Evolutionary conservation across 1,140 invertebrate species (phyloP), one percentile per base, ranked within the genome.

Genomic region (Himalopsyche phryganea): DNA sequence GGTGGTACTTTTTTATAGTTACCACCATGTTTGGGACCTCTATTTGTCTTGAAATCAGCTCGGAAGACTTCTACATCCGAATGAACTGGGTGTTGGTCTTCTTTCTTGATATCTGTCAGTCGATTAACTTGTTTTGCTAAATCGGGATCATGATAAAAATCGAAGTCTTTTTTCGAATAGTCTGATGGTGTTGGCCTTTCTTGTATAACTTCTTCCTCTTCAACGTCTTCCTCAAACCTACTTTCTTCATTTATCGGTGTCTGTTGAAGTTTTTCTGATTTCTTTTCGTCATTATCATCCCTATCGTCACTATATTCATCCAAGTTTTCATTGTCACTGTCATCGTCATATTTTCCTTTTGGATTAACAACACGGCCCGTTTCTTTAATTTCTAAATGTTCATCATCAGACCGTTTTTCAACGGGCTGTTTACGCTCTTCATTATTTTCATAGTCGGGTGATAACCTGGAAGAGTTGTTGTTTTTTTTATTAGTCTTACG

Each of bases 171-270:
- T 51, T 69, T 74, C 6, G 69, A 48, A 45, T 53, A 71, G 50
- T 50, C 57, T 33, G 62, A 55, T 18, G 69, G 68, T 33, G 6
- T 28, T 10, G 41, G 36, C 36, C 48, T 23, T 17, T 76, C 71
- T 67, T 77, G 72, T 11, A 75, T 69, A 9, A 75, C 69, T 69
- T 77, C 76, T 36, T 74, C 66, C 68, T 78, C 66, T 60, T 76
- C 58, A 1, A 61, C 54, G 35, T 65, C 55, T 50, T 64, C 58
- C 44, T 65, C 40, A 28, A 50, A 65, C 3, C 50, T 46, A n/a
- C 50, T 65, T 17, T 61, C 58, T 54, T 65, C 58, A 7, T 64
- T 64, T 10, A 65, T 49, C 6, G 62, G 58, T 2, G 42, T 14
- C 18, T 44, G 44, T 35, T 11, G 33, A 13, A 51, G 14, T 47